Evolutionary conservation across 2,797 vertebrate genomes (phyloP).

Genomic region (Halcyon chelicuti): DNA sequence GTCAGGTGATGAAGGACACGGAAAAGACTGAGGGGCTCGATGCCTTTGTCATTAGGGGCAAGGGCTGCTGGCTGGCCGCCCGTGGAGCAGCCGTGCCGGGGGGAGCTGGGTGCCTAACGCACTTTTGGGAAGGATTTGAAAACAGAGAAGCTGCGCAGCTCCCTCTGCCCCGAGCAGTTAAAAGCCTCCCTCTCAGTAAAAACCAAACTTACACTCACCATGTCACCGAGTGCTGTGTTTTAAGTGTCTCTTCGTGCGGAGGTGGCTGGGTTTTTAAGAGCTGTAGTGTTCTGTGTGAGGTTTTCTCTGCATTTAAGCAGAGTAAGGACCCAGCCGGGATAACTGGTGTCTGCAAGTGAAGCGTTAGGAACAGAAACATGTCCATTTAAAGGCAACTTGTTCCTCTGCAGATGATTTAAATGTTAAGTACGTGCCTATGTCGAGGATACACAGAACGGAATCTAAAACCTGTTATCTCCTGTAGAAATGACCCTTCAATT

Average conservation of each 20-base stretch:
- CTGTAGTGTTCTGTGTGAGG: neutral
- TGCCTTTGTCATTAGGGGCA: neutral
- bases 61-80: neutral
- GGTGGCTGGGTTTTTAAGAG: neutral
- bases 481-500: conserved; percentile 83
- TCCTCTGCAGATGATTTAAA: conserved; percentile 84
- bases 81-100: neutral
- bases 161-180: neutral
- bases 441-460: conserved; percentile 78
- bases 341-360: conserved; percentile 69
- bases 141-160: neutral
- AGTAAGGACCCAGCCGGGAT: conserved; percentile 46
- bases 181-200: neutral
- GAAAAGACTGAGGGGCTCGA: fast-evolving
- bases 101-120: neutral
- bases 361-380: conserved; percentile 76
- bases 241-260: neutral
- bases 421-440: conserved; percentile 84
- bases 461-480: conserved; percentile 86
- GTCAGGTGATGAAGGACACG: neutral
- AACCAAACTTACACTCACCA: neutral
- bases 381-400: conserved; percentile 79
- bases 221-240: neutral
- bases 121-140: neutral
- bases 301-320: conserved; percentile 19